Evolutionary conservation across 1,140 invertebrate species (phyloP).

Genomic region (Cherax destructor): DNA sequence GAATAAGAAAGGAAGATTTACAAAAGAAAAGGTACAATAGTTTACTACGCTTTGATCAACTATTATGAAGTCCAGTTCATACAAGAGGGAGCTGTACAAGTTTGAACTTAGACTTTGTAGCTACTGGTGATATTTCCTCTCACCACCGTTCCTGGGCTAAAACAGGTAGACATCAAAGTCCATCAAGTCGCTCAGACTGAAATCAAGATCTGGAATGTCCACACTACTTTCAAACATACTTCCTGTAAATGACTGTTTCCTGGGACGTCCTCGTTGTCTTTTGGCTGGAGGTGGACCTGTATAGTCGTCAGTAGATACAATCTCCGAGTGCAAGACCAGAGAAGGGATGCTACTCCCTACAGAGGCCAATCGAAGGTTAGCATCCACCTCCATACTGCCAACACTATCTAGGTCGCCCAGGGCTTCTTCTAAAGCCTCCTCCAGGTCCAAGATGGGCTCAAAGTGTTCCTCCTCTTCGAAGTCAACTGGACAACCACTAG

Average conservation of each 20-base stretch:
- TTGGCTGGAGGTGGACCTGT: slow-evolving; percentile 63
- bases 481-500: slow-evolving; percentile 62
- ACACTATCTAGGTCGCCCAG: slow-evolving; percentile 68
- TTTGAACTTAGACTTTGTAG: slow-evolving; percentile 70
- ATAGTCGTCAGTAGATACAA: slow-evolving; percentile 26
- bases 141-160: slow-evolving; percentile 58
- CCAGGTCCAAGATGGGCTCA: slow-evolving; percentile 67
- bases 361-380: slow-evolving; percentile 50
- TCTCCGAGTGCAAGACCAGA: slow-evolving; percentile 41
- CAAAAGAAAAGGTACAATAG: slow-evolving; percentile 67
- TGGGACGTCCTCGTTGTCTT: slow-evolving; percentile 64
- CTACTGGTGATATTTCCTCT: slow-evolving; percentile 62
- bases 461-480: slow-evolving; percentile 63
- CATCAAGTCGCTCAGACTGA: slow-evolving; percentile 71
- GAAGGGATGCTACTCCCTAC: slow-evolving; percentile 28
- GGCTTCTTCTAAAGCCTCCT: slow-evolving; percentile 68
- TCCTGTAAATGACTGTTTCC: slow-evolving; percentile 71
- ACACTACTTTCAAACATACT: slow-evolving; percentile 70
- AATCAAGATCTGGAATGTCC: slow-evolving; percentile 72
- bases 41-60: slow-evolving; percentile 71
- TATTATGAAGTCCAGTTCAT: slow-evolving; percentile 69
- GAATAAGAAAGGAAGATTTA: slow-evolving; percentile 64
- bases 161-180: slow-evolving; percentile 71
- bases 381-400: slow-evolving; percentile 70
- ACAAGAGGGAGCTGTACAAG: slow-evolving; percentile 69